Conservation (phyloP, 2,113 vertebrate species). For the Hemiscyllium ocellatum region DNA sequence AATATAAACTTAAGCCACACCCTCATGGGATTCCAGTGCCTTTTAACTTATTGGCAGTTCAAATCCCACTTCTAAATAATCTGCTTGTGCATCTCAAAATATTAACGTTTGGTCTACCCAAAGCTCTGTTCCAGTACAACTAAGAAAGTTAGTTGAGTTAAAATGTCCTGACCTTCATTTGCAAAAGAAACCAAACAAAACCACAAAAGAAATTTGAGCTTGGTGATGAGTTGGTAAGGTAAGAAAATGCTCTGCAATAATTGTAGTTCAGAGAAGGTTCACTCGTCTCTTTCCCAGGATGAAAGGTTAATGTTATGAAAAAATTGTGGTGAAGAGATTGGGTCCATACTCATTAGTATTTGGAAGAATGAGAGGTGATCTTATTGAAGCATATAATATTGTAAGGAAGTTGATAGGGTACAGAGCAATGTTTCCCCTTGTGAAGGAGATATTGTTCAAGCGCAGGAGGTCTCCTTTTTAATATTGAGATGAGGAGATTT, state of each 20-base stretch:
- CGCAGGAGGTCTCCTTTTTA: no score
- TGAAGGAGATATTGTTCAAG: no score
- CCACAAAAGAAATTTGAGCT: not conserved
- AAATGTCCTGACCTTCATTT: not conserved
- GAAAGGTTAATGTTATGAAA: no score
- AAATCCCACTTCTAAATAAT: not conserved
- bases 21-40: not conserved
- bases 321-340: no score
- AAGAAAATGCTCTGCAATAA: not conserved
- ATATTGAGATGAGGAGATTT: no score
- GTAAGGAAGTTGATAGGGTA: no score
- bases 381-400: no score
- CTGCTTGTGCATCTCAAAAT: not conserved
- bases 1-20: not conserved
- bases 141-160: not conserved
- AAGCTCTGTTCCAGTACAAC: not conserved
- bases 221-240: not conserved
- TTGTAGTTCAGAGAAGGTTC: no score
- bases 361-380: no score
- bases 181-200: not conserved
- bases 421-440: no score
- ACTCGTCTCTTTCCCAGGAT: no score
- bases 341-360: no score
- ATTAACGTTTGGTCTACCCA: not conserved
- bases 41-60: not conserved